Base-by-base conservation (phyloP, 2,888 invertebrate genomes). In the Drosophila pegasa region DNA sequence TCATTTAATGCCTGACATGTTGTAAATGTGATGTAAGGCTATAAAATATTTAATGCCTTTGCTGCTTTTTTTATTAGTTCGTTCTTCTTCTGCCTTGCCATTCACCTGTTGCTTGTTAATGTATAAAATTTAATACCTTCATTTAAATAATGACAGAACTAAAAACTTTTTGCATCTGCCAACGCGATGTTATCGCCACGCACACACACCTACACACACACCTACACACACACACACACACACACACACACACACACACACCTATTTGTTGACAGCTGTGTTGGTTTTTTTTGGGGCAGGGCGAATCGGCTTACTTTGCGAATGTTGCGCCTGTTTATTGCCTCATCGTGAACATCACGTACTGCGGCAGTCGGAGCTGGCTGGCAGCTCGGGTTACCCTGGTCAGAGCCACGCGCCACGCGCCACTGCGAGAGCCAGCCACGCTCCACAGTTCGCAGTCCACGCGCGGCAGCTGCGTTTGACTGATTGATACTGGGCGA, bases 401-500 rank as follows among this genome's bases (percentile, higher is more conserved):
- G 50, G 55, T 18, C 62, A 40, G 56, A 35, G 65, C 54, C 63
- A 70, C 73, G 71, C 70, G 62, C 56, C 45, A 45, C 41, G 14
- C 40, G 5, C n/a, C n/a, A n/a, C n/a, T n/a, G n/a, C n/a, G n/a
- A n/a, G 20, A 43, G 43, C 43, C 43, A 3, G 27, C 29, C 37
- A 52, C 51, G 47, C 63, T 45, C 63, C 52, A 71, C 50, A 51
- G 37, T 58, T 66, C 50, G 63, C 47, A 50, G 45, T 60, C 80
- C 67, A 67, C 64, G 71, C 77, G 68, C 59, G 58, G 61, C 85
- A 85, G 85, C 81, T 81, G 81, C 75, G 37, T 73, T 70, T 71
- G 69, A 80, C 69, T 86, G 83, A 83, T 87, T 86, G 87, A 83
- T 83, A 76, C 78, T 86, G 79, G 84, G 87, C 87, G 81, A 84